These are phyloP conservation scores for Agrilus mali DNA, from an alignment of 2,888 invertebrate species.

Conservation along the genomic window DNA sequence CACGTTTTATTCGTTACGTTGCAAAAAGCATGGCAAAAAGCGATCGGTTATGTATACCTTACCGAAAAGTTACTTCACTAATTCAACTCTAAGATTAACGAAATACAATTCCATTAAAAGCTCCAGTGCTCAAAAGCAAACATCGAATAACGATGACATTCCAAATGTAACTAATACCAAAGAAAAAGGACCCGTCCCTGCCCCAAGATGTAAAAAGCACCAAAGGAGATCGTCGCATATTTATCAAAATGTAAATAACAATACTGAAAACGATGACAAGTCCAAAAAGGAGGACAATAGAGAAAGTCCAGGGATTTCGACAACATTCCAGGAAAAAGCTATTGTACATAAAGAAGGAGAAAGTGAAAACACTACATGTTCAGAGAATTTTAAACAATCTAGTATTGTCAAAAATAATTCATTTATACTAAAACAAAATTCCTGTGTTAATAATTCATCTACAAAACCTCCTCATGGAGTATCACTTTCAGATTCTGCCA, in stretches of 20 bases:
- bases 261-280: conserved; percentile 10
- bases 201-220: conserved; percentile 37
- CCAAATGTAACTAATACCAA: conserved; percentile 23
- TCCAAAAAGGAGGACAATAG: conserved; percentile 13
- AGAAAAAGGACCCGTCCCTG: conserved; percentile 38
- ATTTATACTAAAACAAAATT: too few relatives aligned
- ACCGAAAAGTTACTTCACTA: conserved; percentile 18
- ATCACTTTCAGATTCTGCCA: too few relatives aligned
- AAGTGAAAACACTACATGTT: too few relatives aligned
- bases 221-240: conserved; percentile 21
- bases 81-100: conserved; percentile 16
- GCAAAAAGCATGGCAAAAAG: conserved; percentile 32
- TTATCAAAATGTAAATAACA: conserved; percentile 12
- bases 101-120: conserved; percentile 56
- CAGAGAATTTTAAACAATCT: too few relatives aligned
- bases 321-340: too few relatives aligned
- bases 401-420: too few relatives aligned
- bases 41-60: conserved; percentile 29
- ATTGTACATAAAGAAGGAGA: too few relatives aligned
- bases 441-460: too few relatives aligned
- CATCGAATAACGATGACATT: conserved; percentile 20
- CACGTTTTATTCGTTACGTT: conserved; percentile 34
- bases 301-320: too few relatives aligned
- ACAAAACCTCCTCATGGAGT: too few relatives aligned
- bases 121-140: conserved; percentile 50